phyloP scores from a whole-genome alignment of 2,888 invertebrate species.

The Antheraea assamensis region DNA sequence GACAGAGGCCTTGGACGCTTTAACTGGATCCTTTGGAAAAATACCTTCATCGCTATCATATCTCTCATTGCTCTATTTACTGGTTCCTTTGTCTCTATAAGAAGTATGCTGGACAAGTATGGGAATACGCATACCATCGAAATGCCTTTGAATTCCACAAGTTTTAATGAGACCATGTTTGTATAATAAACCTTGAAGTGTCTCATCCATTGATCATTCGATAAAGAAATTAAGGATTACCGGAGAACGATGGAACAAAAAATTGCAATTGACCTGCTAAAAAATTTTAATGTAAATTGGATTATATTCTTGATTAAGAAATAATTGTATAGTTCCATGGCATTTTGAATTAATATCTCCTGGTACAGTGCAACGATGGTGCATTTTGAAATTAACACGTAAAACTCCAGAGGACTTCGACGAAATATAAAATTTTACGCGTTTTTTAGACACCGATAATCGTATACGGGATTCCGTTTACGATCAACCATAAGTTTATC shows the following conservation, averaged over 20 bases:
- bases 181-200: background rate
- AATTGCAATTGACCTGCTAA: background rate
- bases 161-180: conserved; percentile 16
- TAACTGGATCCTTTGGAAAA: conserved; percentile 88
- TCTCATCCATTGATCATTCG: background rate
- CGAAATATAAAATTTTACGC: background rate
- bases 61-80: conserved; percentile 67
- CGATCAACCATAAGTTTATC: background rate
- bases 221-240: conserved; percentile 12
- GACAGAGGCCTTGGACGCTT: conserved; percentile 82
- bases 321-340: background rate
- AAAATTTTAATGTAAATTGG: background rate
- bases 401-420: background rate
- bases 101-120: conserved; percentile 61
- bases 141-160: conserved; percentile 16
- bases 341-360: background rate
- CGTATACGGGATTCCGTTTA: background rate
- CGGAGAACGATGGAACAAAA: background rate
- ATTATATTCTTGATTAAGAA: background rate
- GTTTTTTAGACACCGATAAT: background rate
- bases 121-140: conserved; percentile 1
- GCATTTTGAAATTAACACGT: background rate
- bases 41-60: conserved; percentile 72
- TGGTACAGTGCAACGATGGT: background rate
- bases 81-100: conserved; percentile 69